A percentile compares a stretch with the other conserved stretches of the same genome.
These are phyloP conservation scores for Clarias pachynema DNA, from an alignment of 2,797 vertebrate genomes.

Conservation along the genomic window DNA sequence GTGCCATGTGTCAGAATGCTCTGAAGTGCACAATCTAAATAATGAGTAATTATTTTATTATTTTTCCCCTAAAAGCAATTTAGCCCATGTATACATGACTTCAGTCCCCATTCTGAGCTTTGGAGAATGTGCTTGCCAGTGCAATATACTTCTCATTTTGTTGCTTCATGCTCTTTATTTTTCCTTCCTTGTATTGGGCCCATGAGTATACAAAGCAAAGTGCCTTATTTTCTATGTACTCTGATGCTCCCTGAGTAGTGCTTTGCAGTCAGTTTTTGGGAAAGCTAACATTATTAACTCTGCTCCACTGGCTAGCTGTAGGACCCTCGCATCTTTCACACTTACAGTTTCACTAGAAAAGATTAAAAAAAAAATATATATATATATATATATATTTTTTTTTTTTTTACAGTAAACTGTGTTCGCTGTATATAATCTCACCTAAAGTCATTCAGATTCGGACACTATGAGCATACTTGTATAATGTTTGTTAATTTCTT, in stretches of 20 bases:
- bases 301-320: constrained; percentile 41
- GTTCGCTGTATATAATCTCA: neutral
- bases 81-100: neutral
- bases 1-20: neutral
- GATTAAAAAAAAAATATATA: too few relatives aligned
- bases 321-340: neutral
- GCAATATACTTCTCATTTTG: neutral
- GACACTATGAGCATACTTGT: neutral
- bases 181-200: neutral
- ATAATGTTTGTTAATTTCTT: neutral
- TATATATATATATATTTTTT: too few relatives aligned
- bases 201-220: neutral
- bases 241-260: neutral
- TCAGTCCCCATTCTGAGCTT: neutral
- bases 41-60: neutral
- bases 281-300: constrained; percentile 22
- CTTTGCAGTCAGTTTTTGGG: constrained; percentile 32
- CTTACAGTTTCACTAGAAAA: neutral
- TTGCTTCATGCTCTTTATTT: neutral
- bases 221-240: neutral
- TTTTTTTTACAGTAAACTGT: neutral
- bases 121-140: neutral
- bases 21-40: neutral
- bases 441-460: neutral
- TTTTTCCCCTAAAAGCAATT: neutral